Evolutionary conservation across 1,140 invertebrate genomes (phyloP).

Genomic region (Chrysomallon squamiferum): DNA sequence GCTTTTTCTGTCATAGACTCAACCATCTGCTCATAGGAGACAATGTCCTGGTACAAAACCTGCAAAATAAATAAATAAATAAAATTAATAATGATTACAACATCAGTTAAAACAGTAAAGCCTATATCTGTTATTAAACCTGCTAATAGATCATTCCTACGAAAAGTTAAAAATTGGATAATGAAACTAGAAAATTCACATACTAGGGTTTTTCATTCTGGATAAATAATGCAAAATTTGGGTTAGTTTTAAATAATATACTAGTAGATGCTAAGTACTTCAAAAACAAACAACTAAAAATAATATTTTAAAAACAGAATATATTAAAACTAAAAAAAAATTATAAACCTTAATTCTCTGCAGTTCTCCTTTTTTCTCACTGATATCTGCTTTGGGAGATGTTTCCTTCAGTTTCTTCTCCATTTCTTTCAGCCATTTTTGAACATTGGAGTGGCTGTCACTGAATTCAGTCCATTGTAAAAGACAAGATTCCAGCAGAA

Average conservation of each 20-base stretch:
- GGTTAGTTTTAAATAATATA: conserved; percentile 2
- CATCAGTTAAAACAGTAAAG: no score
- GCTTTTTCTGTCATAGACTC: conserved; percentile 86
- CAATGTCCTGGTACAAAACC: conserved; percentile 85
- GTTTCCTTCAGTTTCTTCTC: conserved; percentile 73
- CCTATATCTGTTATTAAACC: no score
- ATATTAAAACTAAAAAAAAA: no score
- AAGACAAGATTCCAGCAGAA: conserved; percentile 88
- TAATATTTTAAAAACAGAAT: no score
- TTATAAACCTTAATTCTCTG: conserved; percentile 82
- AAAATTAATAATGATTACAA: no score
- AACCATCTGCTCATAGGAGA: conserved; percentile 92
- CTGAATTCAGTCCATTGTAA: conserved; percentile 68
- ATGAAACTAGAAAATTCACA: no score
- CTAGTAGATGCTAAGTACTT: neutral
- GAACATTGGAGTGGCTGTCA: conserved; percentile 87
- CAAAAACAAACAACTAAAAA: neutral
- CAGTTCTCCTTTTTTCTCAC: conserved; percentile 88
- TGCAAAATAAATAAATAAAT: conserved; percentile 31
- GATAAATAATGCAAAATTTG: no score
- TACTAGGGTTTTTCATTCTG: no score
- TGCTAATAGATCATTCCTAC: no score
- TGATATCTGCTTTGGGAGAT: conserved; percentile 75
- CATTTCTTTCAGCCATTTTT: conserved; percentile 94
- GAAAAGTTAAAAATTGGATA: no score